phyloP scores from a whole-genome alignment of 2,113 vertebrate genomes.

The Lampris incognitus region DNA sequence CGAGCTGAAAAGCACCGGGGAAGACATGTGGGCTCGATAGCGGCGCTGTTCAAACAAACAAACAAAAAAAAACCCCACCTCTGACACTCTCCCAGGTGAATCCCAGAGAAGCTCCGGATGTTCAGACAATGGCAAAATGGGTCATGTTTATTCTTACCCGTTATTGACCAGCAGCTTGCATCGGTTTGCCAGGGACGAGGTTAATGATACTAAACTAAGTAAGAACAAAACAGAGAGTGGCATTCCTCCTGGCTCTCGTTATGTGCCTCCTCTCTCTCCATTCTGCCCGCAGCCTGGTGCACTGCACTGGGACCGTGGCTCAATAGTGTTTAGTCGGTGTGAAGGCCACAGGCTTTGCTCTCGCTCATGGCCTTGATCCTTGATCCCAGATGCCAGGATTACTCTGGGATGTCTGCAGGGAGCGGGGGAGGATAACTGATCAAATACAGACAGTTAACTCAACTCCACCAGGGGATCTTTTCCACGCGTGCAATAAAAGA shows the following conservation, averaged over 20 bases:
- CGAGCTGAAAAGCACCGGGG: not conserved
- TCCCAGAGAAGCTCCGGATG: conserved; percentile 10
- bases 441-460: conserved; percentile 59
- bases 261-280: conserved; percentile 66
- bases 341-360: conserved; percentile 71
- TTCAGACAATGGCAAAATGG: conserved; percentile 18
- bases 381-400: conserved; percentile 66
- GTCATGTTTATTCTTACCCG: conserved; percentile 55
- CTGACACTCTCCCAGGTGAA: not conserved
- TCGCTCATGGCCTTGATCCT: conserved; percentile 65
- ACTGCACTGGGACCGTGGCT: conserved; percentile 62
- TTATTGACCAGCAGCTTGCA: conserved; percentile 53
- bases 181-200: conserved; percentile 56
- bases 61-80: not conserved
- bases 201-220: conserved; percentile 69
- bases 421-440: conserved; percentile 61
- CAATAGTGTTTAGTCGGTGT: conserved; percentile 63
- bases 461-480: conserved; percentile 40
- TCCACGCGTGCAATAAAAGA: conserved; percentile 29
- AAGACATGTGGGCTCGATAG: conserved; percentile 11
- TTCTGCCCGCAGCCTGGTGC: conserved; percentile 69
- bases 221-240: conserved; percentile 71
- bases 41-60: conserved; percentile 9
- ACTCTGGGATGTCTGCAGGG: conserved; percentile 26
- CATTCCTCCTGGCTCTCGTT: conserved; percentile 78